phyloP scores from a whole-genome alignment of 2,888 invertebrate species.

The Calameuta filiformis region DNA sequence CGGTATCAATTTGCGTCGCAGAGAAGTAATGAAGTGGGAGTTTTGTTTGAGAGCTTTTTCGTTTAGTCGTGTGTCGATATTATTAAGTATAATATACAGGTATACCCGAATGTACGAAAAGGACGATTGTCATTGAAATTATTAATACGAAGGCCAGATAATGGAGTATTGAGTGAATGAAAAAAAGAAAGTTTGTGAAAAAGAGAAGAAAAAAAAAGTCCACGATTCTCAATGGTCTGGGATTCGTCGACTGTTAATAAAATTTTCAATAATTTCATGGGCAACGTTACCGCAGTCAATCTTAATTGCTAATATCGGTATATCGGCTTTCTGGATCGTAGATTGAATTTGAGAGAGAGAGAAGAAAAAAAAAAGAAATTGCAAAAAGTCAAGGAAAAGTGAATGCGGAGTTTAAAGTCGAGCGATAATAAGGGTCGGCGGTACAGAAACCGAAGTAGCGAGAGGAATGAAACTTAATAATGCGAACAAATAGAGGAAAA shows the following conservation, averaged over 20 bases:
- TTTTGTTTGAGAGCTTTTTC: neutral
- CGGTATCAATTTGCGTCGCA: neutral
- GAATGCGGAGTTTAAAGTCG: neutral
- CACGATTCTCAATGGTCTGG: neutral
- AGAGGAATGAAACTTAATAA: neutral
- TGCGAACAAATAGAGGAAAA: neutral
- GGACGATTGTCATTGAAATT: neutral
- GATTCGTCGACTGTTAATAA: neutral
- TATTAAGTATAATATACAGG: no score
- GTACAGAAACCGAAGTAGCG: neutral
- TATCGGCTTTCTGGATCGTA: neutral
- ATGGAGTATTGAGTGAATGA: neutral
- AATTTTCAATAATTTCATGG: neutral
- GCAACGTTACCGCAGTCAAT: neutral
- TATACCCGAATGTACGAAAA: neutral
- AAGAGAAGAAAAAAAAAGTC: no score
- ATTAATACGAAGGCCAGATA: neutral
- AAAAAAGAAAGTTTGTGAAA: no score
- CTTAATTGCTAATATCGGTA: neutral
- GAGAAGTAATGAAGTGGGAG: neutral
- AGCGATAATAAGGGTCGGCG: neutral
- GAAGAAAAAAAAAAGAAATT: neutral
- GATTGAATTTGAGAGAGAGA: neutral
- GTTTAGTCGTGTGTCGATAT: neutral
- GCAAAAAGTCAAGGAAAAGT: neutral